Evolutionary conservation across 1,140 invertebrate genomes (phyloP).

Genomic region (Penaeus indicus): DNA sequence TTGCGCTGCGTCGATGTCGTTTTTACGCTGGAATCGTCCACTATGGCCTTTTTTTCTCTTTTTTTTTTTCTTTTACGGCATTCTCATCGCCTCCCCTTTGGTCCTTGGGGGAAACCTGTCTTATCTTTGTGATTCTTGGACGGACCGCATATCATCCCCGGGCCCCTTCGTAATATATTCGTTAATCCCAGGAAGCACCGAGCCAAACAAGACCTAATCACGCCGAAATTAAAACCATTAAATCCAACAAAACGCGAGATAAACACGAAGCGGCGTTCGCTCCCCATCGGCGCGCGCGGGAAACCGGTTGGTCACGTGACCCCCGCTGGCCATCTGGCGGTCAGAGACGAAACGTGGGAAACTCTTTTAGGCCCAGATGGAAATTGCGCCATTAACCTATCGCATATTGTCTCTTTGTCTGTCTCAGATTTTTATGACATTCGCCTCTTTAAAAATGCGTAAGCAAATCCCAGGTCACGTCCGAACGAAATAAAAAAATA

Average conservation of each 20-base stretch:
- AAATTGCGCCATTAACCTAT: too few relatives aligned
- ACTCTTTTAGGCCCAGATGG: background rate
- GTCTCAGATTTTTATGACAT: too few relatives aligned
- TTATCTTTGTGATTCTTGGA: conserved; percentile 19
- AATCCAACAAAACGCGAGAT: conserved; percentile 58
- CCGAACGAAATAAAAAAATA: background rate
- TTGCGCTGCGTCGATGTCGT: background rate
- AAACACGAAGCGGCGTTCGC: conserved; percentile 43
- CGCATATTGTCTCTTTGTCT: too few relatives aligned
- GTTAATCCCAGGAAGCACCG: conserved; percentile 37
- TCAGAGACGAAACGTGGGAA: conserved; percentile 39
- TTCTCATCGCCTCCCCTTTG: background rate
- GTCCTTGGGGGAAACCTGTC: background rate
- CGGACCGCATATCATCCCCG: background rate
- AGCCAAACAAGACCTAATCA: conserved; percentile 51
- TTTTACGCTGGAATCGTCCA: background rate
- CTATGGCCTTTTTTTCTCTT: background rate
- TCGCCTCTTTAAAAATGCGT: too few relatives aligned
- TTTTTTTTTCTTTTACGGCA: background rate
- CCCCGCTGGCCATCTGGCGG: conserved; percentile 42
- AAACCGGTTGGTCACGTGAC: conserved; percentile 45
- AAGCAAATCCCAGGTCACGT: too few relatives aligned
- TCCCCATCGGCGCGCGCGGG: conserved; percentile 40
- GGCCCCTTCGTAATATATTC: conserved; percentile 10
- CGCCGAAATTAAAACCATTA: conserved; percentile 60